A percentile compares a stretch with the other conserved stretches of the same genome.
Conservation (phyloP, 2,113 vertebrate species). For the Lathamus discolor region DNA sequence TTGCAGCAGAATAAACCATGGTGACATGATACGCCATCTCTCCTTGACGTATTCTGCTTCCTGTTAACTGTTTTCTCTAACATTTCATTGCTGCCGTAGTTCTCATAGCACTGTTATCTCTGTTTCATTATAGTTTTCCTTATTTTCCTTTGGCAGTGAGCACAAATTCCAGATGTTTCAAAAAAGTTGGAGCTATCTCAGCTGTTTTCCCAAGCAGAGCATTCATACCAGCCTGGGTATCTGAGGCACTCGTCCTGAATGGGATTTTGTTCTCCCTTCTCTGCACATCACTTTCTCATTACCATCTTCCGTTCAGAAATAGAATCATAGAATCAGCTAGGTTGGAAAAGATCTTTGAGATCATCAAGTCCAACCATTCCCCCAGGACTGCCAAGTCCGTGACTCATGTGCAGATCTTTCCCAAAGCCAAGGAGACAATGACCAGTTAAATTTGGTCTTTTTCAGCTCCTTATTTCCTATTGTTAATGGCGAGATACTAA, state of each 20-base stretch:
- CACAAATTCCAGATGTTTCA: background rate
- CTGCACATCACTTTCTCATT: background rate
- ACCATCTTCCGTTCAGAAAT: background rate
- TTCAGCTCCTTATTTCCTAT: background rate
- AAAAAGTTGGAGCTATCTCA: background rate
- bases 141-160: background rate
- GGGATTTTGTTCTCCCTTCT: background rate
- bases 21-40: background rate
- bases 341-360: background rate
- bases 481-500: background rate
- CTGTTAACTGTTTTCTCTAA: background rate
- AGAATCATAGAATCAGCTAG: background rate
- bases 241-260: background rate
- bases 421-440: background rate
- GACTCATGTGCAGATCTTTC: background rate
- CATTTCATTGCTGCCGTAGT: background rate
- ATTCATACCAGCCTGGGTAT: background rate
- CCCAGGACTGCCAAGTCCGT: background rate
- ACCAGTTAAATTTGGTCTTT: background rate
- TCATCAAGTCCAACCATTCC: background rate
- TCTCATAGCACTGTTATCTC: background rate
- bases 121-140: background rate
- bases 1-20: background rate
- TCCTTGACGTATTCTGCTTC: background rate
- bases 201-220: background rate